A percentile compares a stretch with the other conserved stretches of the same genome.
Conservation (phyloP, 1,140 invertebrate genomes). For the Trissolcus basalis region DNA sequence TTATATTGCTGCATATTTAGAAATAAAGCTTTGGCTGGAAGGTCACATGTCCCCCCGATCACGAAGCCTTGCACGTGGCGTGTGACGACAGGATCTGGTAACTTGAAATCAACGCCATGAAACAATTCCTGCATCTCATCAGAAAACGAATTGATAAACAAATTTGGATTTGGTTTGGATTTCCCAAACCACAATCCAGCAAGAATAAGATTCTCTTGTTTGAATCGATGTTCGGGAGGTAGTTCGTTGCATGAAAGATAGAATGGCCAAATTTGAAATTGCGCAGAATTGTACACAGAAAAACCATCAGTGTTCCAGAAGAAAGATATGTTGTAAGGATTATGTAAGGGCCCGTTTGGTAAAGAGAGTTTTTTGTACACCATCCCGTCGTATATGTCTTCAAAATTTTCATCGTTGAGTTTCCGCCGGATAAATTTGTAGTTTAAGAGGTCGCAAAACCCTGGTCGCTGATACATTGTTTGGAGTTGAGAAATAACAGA, state of each 20-base stretch:
- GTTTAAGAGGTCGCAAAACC: too few relatives aligned
- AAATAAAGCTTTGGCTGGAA: conserved; percentile 15
- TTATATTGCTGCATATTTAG: conserved; percentile 13
- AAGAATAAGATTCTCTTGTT: conserved; percentile 45
- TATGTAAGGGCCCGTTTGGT: conserved; percentile 5
- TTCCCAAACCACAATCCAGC: conserved; percentile 49
- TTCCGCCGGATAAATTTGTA: too few relatives aligned
- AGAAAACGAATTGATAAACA: conserved; percentile 17
- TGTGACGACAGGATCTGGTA: neutral
- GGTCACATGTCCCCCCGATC: conserved; percentile 1
- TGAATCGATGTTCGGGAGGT: conserved; percentile 16
- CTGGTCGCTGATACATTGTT: too few relatives aligned
- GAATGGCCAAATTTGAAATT: conserved; percentile 60
- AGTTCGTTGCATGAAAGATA: conserved; percentile 55
- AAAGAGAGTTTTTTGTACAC: neutral
- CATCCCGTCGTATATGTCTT: too few relatives aligned
- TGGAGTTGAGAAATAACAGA: too few relatives aligned
- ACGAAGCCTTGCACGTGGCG: neutral
- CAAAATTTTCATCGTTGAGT: too few relatives aligned
- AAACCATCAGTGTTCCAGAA: conserved; percentile 56
- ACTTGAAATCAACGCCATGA: conserved; percentile 14
- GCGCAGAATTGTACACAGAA: conserved; percentile 59
- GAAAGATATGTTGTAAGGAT: conserved; percentile 21
- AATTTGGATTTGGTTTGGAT: conserved; percentile 24
- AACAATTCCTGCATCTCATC: conserved; percentile 19